Evolutionary conservation across 2,888 invertebrate species (phyloP).

Genomic region (Lithosia quadra): DNA sequence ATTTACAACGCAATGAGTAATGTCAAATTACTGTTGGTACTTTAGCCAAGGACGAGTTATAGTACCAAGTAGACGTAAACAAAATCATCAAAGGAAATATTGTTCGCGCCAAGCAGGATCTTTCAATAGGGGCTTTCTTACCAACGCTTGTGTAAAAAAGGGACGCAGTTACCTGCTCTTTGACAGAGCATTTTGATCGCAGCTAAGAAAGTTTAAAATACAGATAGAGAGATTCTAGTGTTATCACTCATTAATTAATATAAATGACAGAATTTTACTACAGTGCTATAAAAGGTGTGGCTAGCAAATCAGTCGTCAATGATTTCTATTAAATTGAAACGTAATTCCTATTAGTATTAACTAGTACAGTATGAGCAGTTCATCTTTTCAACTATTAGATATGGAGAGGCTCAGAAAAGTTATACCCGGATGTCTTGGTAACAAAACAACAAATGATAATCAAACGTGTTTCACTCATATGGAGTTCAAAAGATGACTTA

Average conservation of each 20-base stretch:
- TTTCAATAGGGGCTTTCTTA: constrained; percentile 65
- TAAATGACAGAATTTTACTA: constrained; percentile 5
- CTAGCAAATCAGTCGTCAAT: constrained; percentile 49
- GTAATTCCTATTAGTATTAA: constrained; percentile 38
- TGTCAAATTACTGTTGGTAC: constrained; percentile 33
- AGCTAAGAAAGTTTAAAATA: constrained; percentile 27
- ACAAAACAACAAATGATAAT: constrained; percentile 83
- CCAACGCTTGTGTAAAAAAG: constrained; percentile 69
- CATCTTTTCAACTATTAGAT: constrained; percentile 54
- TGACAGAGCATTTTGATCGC: constrained; percentile 24
- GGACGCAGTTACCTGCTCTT: constrained; percentile 79
- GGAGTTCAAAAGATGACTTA: constrained; percentile 69
- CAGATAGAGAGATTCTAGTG: not conserved
- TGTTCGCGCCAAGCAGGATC: constrained; percentile 43
- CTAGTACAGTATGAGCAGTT: constrained; percentile 28
- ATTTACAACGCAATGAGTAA: constrained; percentile 25
- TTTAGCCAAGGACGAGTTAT: constrained; percentile 39
- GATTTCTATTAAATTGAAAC: constrained; percentile 57
- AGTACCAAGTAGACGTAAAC: constrained; percentile 44
- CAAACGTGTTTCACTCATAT: constrained; percentile 80
- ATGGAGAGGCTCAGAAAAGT: constrained; percentile 60
- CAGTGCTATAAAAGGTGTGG: constrained; percentile 4
- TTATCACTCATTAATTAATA: constrained; percentile 15
- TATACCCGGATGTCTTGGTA: constrained; percentile 80
- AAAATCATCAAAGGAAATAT: constrained; percentile 51